Evolutionary conservation across 2,888 invertebrate genomes (phyloP), one percentile per base, ranked within the genome.

Genomic region (Tachina grossa): DNA sequence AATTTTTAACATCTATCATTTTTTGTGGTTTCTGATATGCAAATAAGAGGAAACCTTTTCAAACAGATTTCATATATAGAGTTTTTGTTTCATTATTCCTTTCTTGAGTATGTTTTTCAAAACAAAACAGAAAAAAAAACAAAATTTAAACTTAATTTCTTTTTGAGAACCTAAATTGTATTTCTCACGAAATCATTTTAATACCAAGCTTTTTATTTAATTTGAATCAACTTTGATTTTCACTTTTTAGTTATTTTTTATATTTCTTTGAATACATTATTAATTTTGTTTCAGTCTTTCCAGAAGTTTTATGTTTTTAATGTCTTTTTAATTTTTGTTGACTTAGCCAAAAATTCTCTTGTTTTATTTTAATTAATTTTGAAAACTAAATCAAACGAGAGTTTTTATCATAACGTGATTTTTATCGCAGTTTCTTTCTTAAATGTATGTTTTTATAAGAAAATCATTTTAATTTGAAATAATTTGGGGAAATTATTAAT

Each of bases 231-330:
- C 31, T 31, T 31, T 31, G 31, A 3, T 31, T 31, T 31, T 31
- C 31, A 31, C 31, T 31, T 31, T 31, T 31, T 31, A 3, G 31
- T 31, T 87, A 71, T 86, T 41, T 71, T 77, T 68, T 65, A 51
- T 77, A 43, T 81, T 53, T 85, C 53, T 86, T 76, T 82, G 69
- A 85, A 89, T 89, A 88, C 87, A 90, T 89, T 89, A 88, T 89
- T 88, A 89, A 90, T 89, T 90, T 88, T 87, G 87, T 89, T 89
- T 89, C 87, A 88, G 88, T 89, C 88, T 88, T 88, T 83, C 86
- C 87, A 85, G 79, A 86, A 85, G 78, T 74, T 83, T 83, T 84
- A 31, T 75, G 69, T 82, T 84, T 55, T 69, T 74, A 68, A 31
- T 79, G 51, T 75, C 39, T 69, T 61, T 66, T 74, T 16, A 66